Conservation (phyloP, 2,797 vertebrate species). For the Sebastes trivittatus region DNA sequence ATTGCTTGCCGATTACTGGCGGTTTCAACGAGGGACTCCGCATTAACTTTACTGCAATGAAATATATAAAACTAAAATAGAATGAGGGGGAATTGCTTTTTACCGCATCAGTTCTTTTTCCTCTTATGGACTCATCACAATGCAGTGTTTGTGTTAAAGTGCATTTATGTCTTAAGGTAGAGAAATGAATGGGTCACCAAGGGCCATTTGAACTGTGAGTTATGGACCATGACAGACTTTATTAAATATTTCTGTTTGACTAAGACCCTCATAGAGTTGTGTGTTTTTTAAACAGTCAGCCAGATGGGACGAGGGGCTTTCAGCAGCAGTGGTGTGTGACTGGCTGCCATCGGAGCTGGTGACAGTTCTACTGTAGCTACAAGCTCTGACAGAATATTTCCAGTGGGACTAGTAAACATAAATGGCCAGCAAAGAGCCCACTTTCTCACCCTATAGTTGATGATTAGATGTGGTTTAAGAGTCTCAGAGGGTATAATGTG, state of each 20-base stretch:
- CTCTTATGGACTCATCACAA: slow-evolving; percentile 4
- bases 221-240: slow-evolving; percentile 58
- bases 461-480: not conserved
- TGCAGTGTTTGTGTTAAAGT: slow-evolving; percentile 21
- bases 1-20: not conserved
- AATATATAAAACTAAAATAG: not conserved
- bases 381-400: slow-evolving; percentile 23
- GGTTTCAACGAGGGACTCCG: not conserved
- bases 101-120: not conserved
- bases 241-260: slow-evolving; percentile 72
- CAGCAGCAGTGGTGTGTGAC: slow-evolving; percentile 62
- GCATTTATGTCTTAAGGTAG: slow-evolving; percentile 10
- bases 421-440: slow-evolving; percentile 5
- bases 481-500: not conserved
- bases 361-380: slow-evolving; percentile 43
- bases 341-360: slow-evolving; percentile 26
- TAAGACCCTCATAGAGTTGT: slow-evolving; percentile 54
- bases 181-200: slow-evolving; percentile 38
- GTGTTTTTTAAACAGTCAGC: slow-evolving; percentile 54
- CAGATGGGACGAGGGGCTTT: slow-evolving; percentile 57
- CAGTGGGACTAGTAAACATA: slow-evolving; percentile 8
- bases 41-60: not conserved
- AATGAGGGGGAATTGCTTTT: not conserved
- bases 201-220: slow-evolving; percentile 45
- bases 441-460: slow-evolving; percentile 19